Percentiles rank a stretch among this genome's conserved stretches.
Conservation (phyloP, 2,888 invertebrate species). For the Ommatoiulus sabulosus region DNA sequence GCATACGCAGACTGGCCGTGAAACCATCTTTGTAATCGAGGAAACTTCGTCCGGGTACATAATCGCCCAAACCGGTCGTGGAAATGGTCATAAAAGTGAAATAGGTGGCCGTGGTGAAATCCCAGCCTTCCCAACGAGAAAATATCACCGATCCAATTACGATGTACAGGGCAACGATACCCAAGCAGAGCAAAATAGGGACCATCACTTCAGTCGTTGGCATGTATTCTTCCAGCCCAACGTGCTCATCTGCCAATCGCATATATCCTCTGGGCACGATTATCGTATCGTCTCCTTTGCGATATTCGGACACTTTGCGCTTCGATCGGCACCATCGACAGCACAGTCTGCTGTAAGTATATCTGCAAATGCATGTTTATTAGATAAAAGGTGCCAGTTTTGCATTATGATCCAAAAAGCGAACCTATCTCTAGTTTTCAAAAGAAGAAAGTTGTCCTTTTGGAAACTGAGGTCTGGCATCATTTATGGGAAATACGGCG, state of each 20-base stretch:
- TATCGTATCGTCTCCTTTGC: slow-evolving; percentile 58
- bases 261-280: slow-evolving; percentile 59
- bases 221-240: slow-evolving; percentile 62
- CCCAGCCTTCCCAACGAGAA: slow-evolving; percentile 62
- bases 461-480: too few species aligned
- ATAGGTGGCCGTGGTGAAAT: slow-evolving; percentile 62
- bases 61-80: slow-evolving; percentile 68
- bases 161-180: slow-evolving; percentile 61
- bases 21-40: slow-evolving; percentile 59
- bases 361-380: slow-evolving; percentile 43
- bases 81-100: slow-evolving; percentile 68
- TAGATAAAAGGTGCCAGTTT: too few species aligned
- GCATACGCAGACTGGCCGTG: slow-evolving; percentile 61
- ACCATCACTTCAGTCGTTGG: slow-evolving; percentile 60
- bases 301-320: slow-evolving; percentile 60
- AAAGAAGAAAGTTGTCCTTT: too few species aligned
- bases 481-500: too few species aligned
- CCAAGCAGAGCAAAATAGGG: slow-evolving; percentile 56
- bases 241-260: slow-evolving; percentile 59
- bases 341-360: slow-evolving; percentile 60
- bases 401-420: too few species aligned
- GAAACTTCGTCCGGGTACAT: slow-evolving; percentile 65
- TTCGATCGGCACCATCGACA: slow-evolving; percentile 62
- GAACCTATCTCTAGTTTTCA: too few species aligned
- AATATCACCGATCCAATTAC: slow-evolving; percentile 61